A percentile compares a stretch with the other conserved stretches of the same genome.
Conservation (phyloP, 2,113 vertebrate species). For the Scolopax mira region DNA sequence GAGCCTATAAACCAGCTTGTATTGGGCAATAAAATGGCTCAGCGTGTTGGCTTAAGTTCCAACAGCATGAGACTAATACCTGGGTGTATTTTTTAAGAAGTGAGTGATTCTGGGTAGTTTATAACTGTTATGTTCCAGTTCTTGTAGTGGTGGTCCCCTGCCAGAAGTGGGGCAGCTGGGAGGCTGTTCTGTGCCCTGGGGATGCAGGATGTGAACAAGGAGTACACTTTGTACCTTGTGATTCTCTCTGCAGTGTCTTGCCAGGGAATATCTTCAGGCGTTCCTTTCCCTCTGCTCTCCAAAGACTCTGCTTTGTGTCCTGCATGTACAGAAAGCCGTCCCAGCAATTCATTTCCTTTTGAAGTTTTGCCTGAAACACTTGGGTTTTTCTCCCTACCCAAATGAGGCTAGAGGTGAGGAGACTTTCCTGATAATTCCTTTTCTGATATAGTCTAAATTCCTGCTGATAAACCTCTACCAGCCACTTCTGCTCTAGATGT, state of each 20-base stretch:
- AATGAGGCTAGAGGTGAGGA: neutral
- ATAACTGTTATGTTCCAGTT: neutral
- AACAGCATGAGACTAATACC: neutral
- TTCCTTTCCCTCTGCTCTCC: neutral
- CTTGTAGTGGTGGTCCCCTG: neutral
- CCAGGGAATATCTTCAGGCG: neutral
- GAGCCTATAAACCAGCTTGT: neutral
- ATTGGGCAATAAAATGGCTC: neutral
- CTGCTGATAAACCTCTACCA: neutral
- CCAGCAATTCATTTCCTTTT: neutral
- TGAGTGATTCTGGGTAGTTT: neutral
- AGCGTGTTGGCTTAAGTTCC: neutral
- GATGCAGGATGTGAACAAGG: neutral
- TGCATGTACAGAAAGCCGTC: neutral
- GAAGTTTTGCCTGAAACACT: slow-evolving; percentile 19
- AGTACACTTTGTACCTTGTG: neutral
- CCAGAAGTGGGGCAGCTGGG: neutral
- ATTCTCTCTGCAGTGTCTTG: neutral
- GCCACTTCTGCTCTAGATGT: slow-evolving; percentile 21
- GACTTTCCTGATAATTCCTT: neutral
- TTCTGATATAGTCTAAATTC: neutral
- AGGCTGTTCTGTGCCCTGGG: neutral
- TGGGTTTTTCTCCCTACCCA: neutral
- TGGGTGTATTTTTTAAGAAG: neutral
- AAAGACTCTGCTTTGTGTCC: neutral